phyloP scores from a whole-genome alignment of 2,113 vertebrate genomes.

The Falcunculus frontatus region DNA sequence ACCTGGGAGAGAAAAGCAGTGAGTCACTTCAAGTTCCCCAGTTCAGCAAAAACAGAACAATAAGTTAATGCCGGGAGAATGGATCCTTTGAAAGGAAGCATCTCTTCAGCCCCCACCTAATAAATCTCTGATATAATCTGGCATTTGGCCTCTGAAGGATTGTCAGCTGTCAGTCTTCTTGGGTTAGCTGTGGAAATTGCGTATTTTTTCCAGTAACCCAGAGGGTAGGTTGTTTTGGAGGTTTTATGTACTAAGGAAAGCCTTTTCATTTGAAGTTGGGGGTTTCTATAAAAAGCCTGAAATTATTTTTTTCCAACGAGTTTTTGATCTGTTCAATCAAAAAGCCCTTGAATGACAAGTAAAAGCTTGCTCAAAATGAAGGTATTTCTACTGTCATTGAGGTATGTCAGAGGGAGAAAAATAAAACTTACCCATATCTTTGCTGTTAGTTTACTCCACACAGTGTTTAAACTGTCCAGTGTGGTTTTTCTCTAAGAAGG shows the following conservation, averaged over 20 bases:
- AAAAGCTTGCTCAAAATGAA: conserved; percentile 2
- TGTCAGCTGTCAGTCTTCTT: background rate
- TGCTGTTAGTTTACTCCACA: background rate
- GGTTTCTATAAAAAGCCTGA: background rate
- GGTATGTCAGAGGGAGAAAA: background rate
- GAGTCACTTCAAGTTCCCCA: background rate
- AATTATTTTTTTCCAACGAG: background rate
- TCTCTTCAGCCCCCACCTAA: background rate
- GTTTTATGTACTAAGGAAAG: background rate
- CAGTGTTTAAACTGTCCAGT: background rate
- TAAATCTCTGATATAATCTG: background rate
- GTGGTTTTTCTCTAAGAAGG: background rate
- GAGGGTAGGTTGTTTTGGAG: accelerated
- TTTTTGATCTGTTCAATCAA: conserved; percentile 4
- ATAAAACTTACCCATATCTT: background rate
- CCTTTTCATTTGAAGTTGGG: background rate
- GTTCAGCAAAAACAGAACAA: background rate
- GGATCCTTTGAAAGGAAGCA: background rate
- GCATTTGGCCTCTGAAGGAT: background rate
- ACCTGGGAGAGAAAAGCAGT: background rate
- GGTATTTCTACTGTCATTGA: background rate
- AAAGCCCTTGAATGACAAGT: background rate
- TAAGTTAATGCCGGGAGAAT: background rate
- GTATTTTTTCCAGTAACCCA: background rate
- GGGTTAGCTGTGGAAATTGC: background rate